phyloP scores from a whole-genome alignment of 2,113 vertebrate species.

The Grammomys surdaster region DNA sequence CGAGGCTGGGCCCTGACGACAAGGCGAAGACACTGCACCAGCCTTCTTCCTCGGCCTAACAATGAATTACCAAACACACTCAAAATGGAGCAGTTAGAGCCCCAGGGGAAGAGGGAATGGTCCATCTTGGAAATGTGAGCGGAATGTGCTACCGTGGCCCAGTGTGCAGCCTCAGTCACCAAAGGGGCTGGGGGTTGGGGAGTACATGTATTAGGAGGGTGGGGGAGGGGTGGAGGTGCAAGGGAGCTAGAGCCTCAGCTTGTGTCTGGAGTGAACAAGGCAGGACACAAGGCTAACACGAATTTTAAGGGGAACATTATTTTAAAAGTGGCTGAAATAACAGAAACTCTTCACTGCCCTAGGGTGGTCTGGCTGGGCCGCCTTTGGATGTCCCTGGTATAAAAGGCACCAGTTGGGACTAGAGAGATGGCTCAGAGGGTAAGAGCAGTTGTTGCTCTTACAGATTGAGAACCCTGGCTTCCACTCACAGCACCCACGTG shows the following conservation, averaged over 20 bases:
- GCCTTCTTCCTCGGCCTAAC: not conserved
- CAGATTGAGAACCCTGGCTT: not conserved
- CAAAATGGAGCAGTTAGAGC: not conserved
- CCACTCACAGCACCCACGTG: not conserved
- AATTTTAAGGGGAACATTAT: not conserved
- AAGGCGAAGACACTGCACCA: not conserved
- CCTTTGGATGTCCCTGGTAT: not conserved
- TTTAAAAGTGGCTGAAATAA: not conserved
- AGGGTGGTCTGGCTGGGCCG: not conserved
- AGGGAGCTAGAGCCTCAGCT: not conserved
- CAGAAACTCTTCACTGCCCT: not conserved
- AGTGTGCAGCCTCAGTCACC: fast-evolving
- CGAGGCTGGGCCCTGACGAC: not conserved
- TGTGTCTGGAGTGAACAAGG: not conserved
- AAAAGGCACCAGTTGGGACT: not conserved
- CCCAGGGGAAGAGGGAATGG: not conserved
- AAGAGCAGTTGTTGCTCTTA: not conserved
- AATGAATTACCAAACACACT: not conserved
- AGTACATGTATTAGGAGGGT: not conserved
- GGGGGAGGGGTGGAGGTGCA: not conserved
- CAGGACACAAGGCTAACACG: not conserved
- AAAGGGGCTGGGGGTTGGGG: too few species aligned
- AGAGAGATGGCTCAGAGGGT: not conserved
- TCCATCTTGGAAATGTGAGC: not conserved
- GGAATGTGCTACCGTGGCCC: not conserved